Evolutionary conservation across 2,113 vertebrate species (phyloP), one percentile per base, ranked within the genome.

Genomic region (Coreoperca whiteheadi): DNA sequence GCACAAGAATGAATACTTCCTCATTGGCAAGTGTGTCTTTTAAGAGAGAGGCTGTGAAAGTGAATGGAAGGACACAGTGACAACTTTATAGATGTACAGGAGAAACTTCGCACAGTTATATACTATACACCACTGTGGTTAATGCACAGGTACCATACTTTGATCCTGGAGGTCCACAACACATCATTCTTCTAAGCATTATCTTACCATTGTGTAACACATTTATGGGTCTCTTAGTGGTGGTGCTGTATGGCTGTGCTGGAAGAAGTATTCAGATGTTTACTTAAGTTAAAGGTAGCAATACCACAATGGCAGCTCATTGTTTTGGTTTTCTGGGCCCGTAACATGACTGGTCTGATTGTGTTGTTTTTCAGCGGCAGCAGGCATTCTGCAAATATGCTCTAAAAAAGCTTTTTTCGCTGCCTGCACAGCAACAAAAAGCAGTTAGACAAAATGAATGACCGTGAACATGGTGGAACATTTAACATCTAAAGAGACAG

Each of bases 1-100:
- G 84, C 69, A 54, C 56, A 48, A 50, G 18, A 78, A 48, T 23
- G 53, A n/a, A 54, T 51, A 87, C 87, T 91, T 93, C 84, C 89
- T 92, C 65, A 79, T 74, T 78, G 84, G 69, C 28, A 14, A 43
- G 28, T 6, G 61, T 79, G 15, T 63, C 32, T 54, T 77, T 73
- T 15, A 57, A 69, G 54, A 48, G 71, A 25, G 78, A 68, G 48
- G 39, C 57, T 60, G 50, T 25, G 18, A 81, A 70, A 74, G 48
- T 16, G 54, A 63, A 61, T 61, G 1, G 51, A 59, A 7, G 71
- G 39, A 56, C 15, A 48, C 41, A 21, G 56, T 39, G n/a, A 61
- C 69, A 83, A 1, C 5, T 16, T 1, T 21, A 39, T 15, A 63
- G 16, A 60, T 68, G 48, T 37, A 15, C 59, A 25, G 43, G 30